Percentiles rank a stretch among this genome's conserved stretches.
phyloP scores from a whole-genome alignment of 2,113 vertebrate species.

The Perognathus longimembris region DNA sequence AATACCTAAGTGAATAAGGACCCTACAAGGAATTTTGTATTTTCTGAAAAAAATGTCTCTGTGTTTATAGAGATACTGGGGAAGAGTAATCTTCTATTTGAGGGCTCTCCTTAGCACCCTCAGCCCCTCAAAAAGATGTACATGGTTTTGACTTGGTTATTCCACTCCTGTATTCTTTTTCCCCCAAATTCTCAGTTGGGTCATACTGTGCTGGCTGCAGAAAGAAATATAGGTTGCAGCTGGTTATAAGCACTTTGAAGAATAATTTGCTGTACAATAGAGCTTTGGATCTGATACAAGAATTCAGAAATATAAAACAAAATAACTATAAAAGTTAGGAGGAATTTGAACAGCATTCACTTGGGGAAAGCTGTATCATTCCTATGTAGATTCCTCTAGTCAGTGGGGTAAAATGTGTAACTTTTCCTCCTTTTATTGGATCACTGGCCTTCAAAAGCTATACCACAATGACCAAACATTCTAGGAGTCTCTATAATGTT shows the following conservation, averaged over 20 bases:
- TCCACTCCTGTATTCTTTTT: conserved; percentile 72
- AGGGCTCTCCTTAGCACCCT: conserved; percentile 73
- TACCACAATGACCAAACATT: conserved; percentile 81
- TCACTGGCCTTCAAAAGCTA: conserved; percentile 82
- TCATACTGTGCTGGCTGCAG: conserved; percentile 87
- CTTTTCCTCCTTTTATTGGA: conserved; percentile 80
- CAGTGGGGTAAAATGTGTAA: conserved; percentile 76
- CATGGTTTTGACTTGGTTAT: conserved; percentile 82
- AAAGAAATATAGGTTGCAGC: conserved; percentile 88
- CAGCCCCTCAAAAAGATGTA: conserved; percentile 67
- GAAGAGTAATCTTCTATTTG: conserved; percentile 79
- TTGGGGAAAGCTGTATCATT: conserved; percentile 82
- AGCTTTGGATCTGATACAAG: conserved; percentile 93
- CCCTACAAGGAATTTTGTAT: conserved; percentile 74
- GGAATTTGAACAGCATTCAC: conserved; percentile 86
- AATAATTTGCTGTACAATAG: conserved; percentile 90
- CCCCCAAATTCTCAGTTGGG: conserved; percentile 84
- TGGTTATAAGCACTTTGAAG: conserved; percentile 87
- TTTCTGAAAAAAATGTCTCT: conserved; percentile 72
- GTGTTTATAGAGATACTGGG: conserved; percentile 65
- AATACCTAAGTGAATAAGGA: conserved; percentile 80
- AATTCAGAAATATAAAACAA: conserved; percentile 93
- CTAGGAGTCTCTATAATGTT: conserved; percentile 86
- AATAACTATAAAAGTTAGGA: conserved; percentile 91
- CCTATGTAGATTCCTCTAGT: conserved; percentile 81